Conservation (phyloP, 2,797 vertebrate species). For the Selene dorsalis region DNA sequence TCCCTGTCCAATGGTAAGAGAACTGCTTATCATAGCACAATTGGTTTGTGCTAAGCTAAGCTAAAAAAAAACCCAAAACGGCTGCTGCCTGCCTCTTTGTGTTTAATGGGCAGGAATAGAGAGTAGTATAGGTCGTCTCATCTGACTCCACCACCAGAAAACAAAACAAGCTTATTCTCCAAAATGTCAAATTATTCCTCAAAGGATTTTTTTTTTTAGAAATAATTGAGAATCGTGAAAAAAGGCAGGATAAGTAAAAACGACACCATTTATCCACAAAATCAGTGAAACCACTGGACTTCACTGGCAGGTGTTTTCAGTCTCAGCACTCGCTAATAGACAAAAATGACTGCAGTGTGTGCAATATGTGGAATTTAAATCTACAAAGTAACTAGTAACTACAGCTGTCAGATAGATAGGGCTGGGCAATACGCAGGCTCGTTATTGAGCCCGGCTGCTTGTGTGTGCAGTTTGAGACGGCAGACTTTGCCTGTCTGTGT, state of each 20-base stretch:
- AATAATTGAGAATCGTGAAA: background rate
- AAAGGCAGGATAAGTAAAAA: background rate
- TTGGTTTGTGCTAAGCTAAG: background rate
- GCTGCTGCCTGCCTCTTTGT: background rate
- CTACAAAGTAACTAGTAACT: background rate
- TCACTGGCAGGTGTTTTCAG: background rate
- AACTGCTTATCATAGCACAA: background rate
- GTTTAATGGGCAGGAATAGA: background rate
- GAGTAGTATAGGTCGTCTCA: background rate
- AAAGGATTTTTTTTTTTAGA: constrained; percentile 2
- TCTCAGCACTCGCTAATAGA: background rate
- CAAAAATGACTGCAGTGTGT: background rate
- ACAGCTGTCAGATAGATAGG: background rate
- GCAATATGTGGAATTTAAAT: background rate
- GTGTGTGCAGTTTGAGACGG: background rate
- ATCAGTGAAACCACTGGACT: constrained; percentile 21
- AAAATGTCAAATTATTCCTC: constrained; percentile 7
- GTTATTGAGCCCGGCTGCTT: background rate
- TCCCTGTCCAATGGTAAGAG: background rate
- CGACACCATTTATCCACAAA: background rate
- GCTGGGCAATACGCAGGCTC: background rate
- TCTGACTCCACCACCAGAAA: background rate
- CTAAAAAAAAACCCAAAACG: background rate
- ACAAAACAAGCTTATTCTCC: background rate
- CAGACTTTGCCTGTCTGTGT: background rate